phyloP scores from a whole-genome alignment of 2,797 vertebrate genomes.

The Emys orbicularis region DNA sequence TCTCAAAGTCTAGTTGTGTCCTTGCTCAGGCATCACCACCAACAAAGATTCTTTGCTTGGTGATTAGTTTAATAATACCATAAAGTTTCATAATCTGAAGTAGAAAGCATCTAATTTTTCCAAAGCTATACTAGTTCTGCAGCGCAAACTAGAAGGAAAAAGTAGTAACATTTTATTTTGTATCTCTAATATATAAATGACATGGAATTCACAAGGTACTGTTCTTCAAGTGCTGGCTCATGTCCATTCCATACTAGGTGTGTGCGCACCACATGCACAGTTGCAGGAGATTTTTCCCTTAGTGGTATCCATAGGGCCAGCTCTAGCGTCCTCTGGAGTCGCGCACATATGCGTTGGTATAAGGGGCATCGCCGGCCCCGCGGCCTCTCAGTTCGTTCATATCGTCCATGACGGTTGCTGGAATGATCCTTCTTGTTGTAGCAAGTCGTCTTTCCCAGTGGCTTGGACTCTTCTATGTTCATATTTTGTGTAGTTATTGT shows the following conservation, averaged over 20 bases:
- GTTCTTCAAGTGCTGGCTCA: background rate
- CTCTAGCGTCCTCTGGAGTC: background rate
- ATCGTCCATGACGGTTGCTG: background rate
- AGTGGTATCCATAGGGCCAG: background rate
- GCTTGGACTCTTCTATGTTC: too few relatives aligned
- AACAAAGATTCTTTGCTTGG: background rate
- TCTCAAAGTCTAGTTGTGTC: background rate
- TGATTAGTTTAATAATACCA: background rate
- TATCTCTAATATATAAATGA: background rate
- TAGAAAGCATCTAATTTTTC: background rate
- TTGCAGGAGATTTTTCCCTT: background rate
- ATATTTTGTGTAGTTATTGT: too few relatives aligned
- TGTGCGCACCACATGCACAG: too few relatives aligned
- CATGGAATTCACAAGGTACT: background rate
- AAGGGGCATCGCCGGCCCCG: too few relatives aligned
- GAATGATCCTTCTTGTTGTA: background rate
- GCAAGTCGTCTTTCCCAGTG: background rate
- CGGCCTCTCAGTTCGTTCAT: background rate
- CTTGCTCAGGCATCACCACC: background rate
- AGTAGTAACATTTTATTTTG: background rate
- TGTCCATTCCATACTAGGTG: background rate
- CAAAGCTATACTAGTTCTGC: background rate
- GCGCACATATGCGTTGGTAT: background rate
- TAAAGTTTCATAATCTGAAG: background rate
- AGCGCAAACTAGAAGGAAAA: background rate